Evolutionary conservation across 1,140 invertebrate genomes (phyloP), one percentile per base, ranked within the genome.

Genomic region (Pogonognathellus flavescens): DNA sequence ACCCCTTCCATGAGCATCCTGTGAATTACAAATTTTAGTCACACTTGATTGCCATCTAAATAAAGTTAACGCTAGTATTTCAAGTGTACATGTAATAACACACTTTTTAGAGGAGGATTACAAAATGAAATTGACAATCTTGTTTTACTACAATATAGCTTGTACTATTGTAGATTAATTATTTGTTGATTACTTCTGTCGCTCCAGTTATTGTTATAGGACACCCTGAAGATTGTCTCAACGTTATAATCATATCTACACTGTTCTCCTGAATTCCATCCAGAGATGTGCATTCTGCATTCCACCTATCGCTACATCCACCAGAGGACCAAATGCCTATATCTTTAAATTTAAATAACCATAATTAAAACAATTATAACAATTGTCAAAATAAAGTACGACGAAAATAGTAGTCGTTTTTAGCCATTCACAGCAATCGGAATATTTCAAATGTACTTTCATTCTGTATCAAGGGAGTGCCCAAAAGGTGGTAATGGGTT

Each of bases 291-390:
- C 86, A 88, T 14, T 82, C 86, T 25, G 88, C 82, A 0, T 53
- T 83, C 18, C 85, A 86, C 18, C 88, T n/a, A 31, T 88, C 86
- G 25, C 84, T 85, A 80, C 88, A 88, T 4, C 85, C 83, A 20
- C 88, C 88, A 57, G 84, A 86, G 11, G 88, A 88, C 16, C 20
- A 9, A 50, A 88, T 84, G 0, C 59, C 72, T 8, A 88, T 81
- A 9, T 86, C 86, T n/a, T n/a, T 72, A 72, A 13, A 72, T 49
- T 14, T 13, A 49, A 49, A 8, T 31, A 72, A 4, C 3, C 22
- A 4, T 88, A 53, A 20, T 81, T 52, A 16, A 81, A 81, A 11
- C 49, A 11, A 7, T 18, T 49, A 11, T 81, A 18, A 25, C n/a
- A 52, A 80, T 50, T 62, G 9, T 59, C 41, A 49, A 70, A 70